Conservation (phyloP, 2,797 vertebrate genomes). For the Threskiornis aethiopicus region DNA sequence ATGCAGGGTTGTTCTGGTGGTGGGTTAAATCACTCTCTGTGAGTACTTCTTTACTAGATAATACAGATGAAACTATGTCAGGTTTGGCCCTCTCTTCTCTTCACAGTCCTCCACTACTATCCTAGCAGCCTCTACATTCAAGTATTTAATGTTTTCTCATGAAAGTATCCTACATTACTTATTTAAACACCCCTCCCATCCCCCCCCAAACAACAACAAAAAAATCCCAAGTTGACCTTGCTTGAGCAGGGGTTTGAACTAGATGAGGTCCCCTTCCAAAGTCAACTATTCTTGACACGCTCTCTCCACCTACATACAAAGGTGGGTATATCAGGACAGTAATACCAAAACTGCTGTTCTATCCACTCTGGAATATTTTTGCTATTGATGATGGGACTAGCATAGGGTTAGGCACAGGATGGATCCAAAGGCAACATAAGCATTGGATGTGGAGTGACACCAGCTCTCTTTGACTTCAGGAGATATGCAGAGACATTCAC, state of each 20-base stretch:
- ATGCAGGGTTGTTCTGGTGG: not conserved
- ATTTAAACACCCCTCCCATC: not conserved
- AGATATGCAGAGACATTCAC: not conserved
- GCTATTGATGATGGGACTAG: not conserved
- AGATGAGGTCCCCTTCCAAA: not conserved
- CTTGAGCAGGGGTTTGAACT: not conserved
- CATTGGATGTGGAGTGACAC: not conserved
- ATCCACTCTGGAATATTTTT: not conserved
- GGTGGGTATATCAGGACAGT: not conserved
- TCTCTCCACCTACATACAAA: not conserved
- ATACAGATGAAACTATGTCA: not conserved
- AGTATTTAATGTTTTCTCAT: not conserved
- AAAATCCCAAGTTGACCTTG: not conserved
- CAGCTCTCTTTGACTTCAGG: not conserved
- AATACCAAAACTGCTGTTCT: not conserved
- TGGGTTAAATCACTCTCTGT: not conserved
- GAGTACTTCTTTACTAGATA: not conserved
- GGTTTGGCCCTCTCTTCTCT: not conserved
- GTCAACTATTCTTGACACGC: fast-evolving
- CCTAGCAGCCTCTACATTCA: not conserved
- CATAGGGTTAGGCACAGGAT: not conserved
- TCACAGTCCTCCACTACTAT: not conserved
- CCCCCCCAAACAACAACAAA: not conserved
- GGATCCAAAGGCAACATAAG: not conserved
- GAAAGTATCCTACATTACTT: not conserved